phyloP scores from a whole-genome alignment of 1,140 invertebrate species.

The Orussus abietinus region DNA sequence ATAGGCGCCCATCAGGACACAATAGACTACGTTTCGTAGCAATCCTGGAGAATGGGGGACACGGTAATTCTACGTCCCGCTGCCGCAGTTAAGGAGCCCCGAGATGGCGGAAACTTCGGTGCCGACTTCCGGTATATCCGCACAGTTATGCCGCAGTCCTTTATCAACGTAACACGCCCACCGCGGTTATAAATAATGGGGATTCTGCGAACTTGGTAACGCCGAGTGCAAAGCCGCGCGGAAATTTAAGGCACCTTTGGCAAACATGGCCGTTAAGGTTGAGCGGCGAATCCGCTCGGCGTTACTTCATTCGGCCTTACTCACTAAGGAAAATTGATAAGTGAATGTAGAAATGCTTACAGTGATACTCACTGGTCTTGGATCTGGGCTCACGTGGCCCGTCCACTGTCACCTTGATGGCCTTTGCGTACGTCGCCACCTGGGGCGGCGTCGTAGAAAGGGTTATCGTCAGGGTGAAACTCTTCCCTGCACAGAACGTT shows the following conservation, averaged over 20 bases:
- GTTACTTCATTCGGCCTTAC: too few relatives aligned
- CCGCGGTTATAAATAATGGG: slow-evolving; percentile 48
- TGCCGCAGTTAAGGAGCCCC: not conserved
- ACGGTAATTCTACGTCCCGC: too few relatives aligned
- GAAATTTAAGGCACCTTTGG: not conserved
- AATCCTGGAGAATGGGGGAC: too few relatives aligned
- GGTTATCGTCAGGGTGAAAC: slow-evolving; percentile 95
- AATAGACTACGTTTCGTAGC: too few relatives aligned
- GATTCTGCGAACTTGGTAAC: slow-evolving; percentile 35
- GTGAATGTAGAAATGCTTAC: slow-evolving; percentile 45
- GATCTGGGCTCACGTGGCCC: slow-evolving; percentile 96
- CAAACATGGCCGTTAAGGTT: too few relatives aligned
- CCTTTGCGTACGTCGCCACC: slow-evolving; percentile 95
- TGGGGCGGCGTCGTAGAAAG: slow-evolving; percentile 89
- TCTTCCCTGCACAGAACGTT: slow-evolving; percentile 79
- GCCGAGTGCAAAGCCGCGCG: slow-evolving; percentile 19
- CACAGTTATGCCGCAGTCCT: slow-evolving; percentile 39
- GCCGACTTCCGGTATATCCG: slow-evolving; percentile 41
- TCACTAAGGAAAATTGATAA: slow-evolving; percentile 21
- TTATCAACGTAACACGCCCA: slow-evolving; percentile 48
- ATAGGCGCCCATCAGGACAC: too few relatives aligned
- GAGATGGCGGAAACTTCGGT: not conserved
- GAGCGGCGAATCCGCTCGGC: too few relatives aligned
- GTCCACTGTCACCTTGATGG: slow-evolving; percentile 97
- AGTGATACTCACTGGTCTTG: slow-evolving; percentile 89